These are phyloP conservation scores for Miltochrista miniata DNA, from an alignment of 2,888 invertebrate genomes.

Conservation along the genomic window DNA sequence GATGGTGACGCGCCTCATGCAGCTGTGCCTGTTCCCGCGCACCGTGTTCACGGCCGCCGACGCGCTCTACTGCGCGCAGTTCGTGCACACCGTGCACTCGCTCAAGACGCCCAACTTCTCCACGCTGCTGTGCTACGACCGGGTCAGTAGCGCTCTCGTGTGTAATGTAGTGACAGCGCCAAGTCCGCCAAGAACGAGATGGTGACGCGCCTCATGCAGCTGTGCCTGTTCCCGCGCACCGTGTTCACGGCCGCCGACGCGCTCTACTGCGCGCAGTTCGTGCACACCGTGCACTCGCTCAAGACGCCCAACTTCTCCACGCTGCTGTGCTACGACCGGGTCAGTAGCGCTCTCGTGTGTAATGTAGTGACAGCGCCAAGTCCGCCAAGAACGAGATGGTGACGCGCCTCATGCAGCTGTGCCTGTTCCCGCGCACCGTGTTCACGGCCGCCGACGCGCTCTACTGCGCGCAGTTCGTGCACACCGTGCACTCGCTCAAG, in stretches of 20 bases:
- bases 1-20: constrained; percentile 97
- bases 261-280: constrained; percentile 98
- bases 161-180: constrained; percentile 66
- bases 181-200: constrained; percentile 98
- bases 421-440: constrained; percentile 98
- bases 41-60: constrained; percentile 98
- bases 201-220: constrained; percentile 97
- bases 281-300: constrained; percentile 96
- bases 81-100: constrained; percentile 97
- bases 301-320: constrained; percentile 99
- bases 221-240: constrained; percentile 98
- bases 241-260: constrained; percentile 98
- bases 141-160: no score
- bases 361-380: constrained; percentile 85
- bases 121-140: constrained; percentile 92
- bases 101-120: constrained; percentile 98
- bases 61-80: constrained; percentile 98
- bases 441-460: constrained; percentile 98
- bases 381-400: constrained; percentile 98
- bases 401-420: constrained; percentile 97
- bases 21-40: constrained; percentile 97
- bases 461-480: constrained; percentile 98
- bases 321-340: constrained; percentile 88
- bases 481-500: constrained; percentile 96
- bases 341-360: no score